A percentile compares a stretch with the other conserved stretches of the same genome.
These are phyloP conservation scores for Micrastur ruficollis DNA, from an alignment of 2,797 vertebrate species.

Conservation along the genomic window DNA sequence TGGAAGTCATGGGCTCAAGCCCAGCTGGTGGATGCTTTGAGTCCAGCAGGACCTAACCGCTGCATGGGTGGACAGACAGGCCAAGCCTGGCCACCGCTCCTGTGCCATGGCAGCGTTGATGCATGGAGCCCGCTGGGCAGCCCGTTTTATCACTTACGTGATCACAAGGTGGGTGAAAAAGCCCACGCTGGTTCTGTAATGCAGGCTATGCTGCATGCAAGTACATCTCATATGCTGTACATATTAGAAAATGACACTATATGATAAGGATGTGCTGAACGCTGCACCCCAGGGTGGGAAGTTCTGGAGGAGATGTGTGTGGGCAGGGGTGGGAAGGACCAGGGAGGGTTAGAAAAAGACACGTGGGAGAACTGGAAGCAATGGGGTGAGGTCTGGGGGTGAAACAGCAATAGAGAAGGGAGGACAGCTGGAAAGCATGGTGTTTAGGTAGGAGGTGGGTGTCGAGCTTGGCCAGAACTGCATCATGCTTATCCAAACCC, in stretches of 20 bases:
- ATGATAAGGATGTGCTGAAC: not conserved
- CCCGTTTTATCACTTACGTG: not conserved
- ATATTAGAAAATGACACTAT: not conserved
- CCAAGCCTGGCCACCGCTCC: not conserved
- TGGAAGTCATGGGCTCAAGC: not conserved
- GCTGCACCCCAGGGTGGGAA: not conserved
- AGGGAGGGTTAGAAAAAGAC: not conserved
- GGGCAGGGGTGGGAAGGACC: not conserved
- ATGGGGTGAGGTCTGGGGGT: not conserved
- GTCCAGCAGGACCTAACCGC: not conserved
- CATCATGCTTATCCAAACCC: not conserved
- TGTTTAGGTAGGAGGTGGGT: not conserved
- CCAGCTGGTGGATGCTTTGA: not conserved
- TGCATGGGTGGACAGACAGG: fast-evolving
- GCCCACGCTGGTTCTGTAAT: not conserved
- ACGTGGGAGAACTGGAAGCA: not conserved
- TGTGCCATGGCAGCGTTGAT: not conserved
- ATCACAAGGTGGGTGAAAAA: not conserved
- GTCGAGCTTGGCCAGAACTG: not conserved
- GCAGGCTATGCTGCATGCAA: not conserved
- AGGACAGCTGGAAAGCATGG: not conserved
- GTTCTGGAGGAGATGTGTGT: not conserved
- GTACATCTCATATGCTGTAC: not conserved
- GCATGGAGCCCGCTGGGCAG: not conserved
- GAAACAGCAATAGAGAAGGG: not conserved